Evolutionary conservation across 2,113 vertebrate genomes (phyloP), one percentile per base, ranked within the genome.

Genomic region (Origma solitaria): DNA sequence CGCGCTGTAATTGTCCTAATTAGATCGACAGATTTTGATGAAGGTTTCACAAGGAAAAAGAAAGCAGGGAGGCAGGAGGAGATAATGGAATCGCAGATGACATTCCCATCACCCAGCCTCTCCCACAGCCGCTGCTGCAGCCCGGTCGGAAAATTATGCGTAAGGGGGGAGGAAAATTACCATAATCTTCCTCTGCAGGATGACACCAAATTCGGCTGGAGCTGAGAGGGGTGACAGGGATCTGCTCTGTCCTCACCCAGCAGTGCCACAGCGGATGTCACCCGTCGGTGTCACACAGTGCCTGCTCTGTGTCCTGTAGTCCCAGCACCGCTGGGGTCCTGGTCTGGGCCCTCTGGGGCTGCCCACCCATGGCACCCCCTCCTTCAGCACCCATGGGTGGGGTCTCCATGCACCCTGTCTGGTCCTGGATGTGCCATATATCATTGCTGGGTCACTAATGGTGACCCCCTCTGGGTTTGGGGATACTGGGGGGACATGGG

Each of bases 1-100:
- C 73, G 4, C 53, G 44, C 95, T 90, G 86, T 97, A 97, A 98
- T 97, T 97, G 98, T 97, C 97, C 97, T 98, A 98, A 98, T 98
- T 98, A 98, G 97, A 96, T 95, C 90, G 95, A 92, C 95, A 96
- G 97, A 96, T 97, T 97, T 95, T 97, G 98, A 98, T 97, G 97
- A 97, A 96, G 97, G 97, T 80, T 98, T 98, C 96, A 53, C 94
- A 85, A 96, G 97, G 94, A 79, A 95, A 69, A 90, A 84, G 38
- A 44, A 66, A 96, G 96, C 93, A 69, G 40, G 28, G 15, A 80
- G 94, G 90, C 90, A 65, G 97, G 97, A 97, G 97, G 97, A 97
- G 97, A 97, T 97, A 98, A 98, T 98, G 95, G 94, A 95, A 97
- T 97, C 96, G 92, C 88, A 95, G 97, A 96, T 97, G 97, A 97